Base-by-base conservation (phyloP, 1,140 invertebrate genomes). In the Sipha flava region DNA sequence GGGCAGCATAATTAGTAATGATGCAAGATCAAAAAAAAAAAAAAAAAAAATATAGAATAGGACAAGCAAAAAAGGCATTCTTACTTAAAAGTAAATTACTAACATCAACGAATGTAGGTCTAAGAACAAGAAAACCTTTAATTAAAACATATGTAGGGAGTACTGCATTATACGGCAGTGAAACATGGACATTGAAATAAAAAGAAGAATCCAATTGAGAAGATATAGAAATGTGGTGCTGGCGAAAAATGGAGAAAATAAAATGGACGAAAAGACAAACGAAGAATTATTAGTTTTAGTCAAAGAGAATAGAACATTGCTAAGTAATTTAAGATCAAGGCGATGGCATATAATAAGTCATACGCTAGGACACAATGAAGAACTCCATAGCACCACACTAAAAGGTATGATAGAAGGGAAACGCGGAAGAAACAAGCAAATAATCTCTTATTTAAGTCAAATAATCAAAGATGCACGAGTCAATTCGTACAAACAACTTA, bases 201-300 rank as follows among this genome's bases (percentile, higher is more conserved):
- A 59, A 52, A 21, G 80, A 82, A 18, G 45, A 80, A 4, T 34
- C 49, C 14, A 80, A 64, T 10, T 81, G 83, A 31, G 81, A 82
- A 40, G 82, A 81, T 23, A 82, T 84, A 49, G 82, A 82, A 29
- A 82, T 82, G 82, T 83, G 82, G 81, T 82, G 81, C 34, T 83
- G 82, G 70, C 62, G 81, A 81, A 18, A 34, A 26, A 5, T 81
- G 80, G 80, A 49, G 23, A 9, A 64, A n/a, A n/a, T n/a, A n/a
- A n/a, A n/a, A n/a, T n/a, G n/a, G n/a, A n/a, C n/a, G n/a, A n/a
- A n/a, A n/a, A 66, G 12, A 81, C 37, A 80, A 81, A 54, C 45
- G 45, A 77, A 49, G 45, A 77, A 77, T 3, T 52, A 21, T 52
- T 52, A 52, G n/a, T 7, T 21, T 52, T 52, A 52, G 47, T 52